A percentile compares a stretch with the other conserved stretches of the same genome.
These are phyloP conservation scores for Prosopocoilus inquinatus DNA, from an alignment of 2,888 invertebrate genomes.

Conservation along the genomic window DNA sequence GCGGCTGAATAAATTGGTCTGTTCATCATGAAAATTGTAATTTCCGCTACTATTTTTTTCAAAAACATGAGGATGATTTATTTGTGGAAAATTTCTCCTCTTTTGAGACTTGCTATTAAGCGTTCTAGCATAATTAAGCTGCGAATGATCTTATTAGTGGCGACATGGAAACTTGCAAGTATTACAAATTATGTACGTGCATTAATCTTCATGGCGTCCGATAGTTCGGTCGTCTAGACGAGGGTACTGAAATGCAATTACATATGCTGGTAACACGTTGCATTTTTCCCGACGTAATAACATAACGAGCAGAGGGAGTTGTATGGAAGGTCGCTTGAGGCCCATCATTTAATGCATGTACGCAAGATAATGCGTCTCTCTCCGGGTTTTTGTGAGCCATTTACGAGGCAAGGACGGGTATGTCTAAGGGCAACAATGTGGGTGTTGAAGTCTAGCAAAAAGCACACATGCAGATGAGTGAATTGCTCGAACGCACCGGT, in stretches of 20 bases:
- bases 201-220: slow-evolving; percentile 3
- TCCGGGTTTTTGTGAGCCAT: slow-evolving; percentile 4
- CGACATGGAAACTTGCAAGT: not conserved
- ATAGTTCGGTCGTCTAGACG: slow-evolving; percentile 25
- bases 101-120: too few relatives aligned
- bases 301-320: slow-evolving; percentile 33
- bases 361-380: slow-evolving; percentile 16
- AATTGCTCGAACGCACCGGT: slow-evolving; percentile 24
- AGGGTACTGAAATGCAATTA: slow-evolving; percentile 30
- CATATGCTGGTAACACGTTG: slow-evolving; percentile 37
- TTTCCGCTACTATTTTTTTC: too few relatives aligned
- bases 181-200: slow-evolving; percentile 1
- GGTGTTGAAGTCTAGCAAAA: slow-evolving; percentile 18
- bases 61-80: too few relatives aligned
- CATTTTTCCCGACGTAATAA: slow-evolving; percentile 34
- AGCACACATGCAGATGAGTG: slow-evolving; percentile 28
- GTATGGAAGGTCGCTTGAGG: slow-evolving; percentile 24
- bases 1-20: too few relatives aligned
- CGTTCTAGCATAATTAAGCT: too few relatives aligned
- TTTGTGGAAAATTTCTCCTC: too few relatives aligned
- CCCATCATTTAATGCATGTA: slow-evolving; percentile 15
- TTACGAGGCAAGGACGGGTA: slow-evolving; percentile 15
- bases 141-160: too few relatives aligned
- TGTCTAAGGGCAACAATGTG: slow-evolving; percentile 10
- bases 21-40: too few relatives aligned